Evolutionary conservation across 2,113 vertebrate genomes (phyloP), one percentile per base, ranked within the genome.

Genomic region (Taxidea taxus): DNA sequence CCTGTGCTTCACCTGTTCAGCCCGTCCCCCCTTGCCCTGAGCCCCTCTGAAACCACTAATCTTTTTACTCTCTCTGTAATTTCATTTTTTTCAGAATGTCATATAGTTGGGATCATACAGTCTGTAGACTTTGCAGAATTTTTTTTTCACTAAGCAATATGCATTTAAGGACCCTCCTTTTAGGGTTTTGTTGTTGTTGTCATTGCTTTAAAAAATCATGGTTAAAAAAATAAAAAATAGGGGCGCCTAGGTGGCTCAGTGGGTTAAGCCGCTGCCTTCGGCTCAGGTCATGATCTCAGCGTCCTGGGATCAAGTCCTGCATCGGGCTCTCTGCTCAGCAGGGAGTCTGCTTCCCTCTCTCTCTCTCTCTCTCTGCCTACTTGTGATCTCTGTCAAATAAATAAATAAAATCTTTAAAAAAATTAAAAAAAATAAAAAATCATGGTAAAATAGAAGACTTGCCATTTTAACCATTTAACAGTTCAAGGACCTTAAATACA

Each of bases 1-100:
- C 1, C 29, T 1, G 6, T 27, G n/a, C 11, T 15, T 47, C 14
- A 4, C 31, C 31, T 37, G 10, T 11, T 37, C 23, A 37, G 3
- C 39, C 39, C 51, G 15, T 14, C 20, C 12, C 10, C 5, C 72
- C 12, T 2, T 7, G 9, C 25, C 29, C 37, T 4, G 54, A 77
- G 3, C 3, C 56, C 56, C 21, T 20, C 6, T 11, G 51, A 37
- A n/a, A 14, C 21, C 29, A 21, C 47, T 7, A 7, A 11, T 23
- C 37, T 42, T 80, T 77, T 58, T 29, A 12, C 74, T 80, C 8
- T 91, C 42, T 56, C 25, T 31, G 7, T 47, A 47, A 68, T 68
- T 80, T 80, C 18, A 2, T 16, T 21, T 66, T 54, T 81, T 70
- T 12, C 51, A 47, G 25, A 70, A 39, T 29, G 4, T 58, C 23